Conservation (phyloP, 2,888 invertebrate genomes). For the Cantharis nigra region DNA sequence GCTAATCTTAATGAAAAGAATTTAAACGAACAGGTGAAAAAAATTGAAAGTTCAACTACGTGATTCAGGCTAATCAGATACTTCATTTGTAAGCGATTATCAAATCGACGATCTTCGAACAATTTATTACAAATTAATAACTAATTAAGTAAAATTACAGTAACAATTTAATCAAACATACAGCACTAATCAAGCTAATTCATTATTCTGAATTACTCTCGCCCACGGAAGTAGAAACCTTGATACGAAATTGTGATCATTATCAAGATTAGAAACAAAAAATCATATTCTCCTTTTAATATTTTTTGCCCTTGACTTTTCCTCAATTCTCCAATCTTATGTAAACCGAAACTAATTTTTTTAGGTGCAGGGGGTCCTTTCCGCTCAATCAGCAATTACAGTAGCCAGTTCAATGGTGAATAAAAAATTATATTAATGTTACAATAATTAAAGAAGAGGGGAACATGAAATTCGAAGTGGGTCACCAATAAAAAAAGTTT, state of each 20-base stretch:
- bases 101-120: neutral
- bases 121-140: neutral
- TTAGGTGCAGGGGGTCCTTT: no score
- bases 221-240: neutral
- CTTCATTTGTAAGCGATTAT: neutral
- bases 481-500: neutral
- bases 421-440: neutral
- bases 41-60: neutral
- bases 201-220: neutral
- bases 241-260: neutral
- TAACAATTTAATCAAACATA: neutral
- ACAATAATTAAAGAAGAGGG: no score
- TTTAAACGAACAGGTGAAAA: neutral
- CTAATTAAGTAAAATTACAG: neutral
- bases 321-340: neutral
- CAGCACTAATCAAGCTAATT: neutral
- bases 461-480: neutral
- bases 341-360: no score
- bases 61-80: neutral
- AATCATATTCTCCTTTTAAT: neutral
- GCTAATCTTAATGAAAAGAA: neutral
- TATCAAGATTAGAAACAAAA: neutral
- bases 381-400: no score
- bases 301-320: neutral
- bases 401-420: neutral